Conservation (phyloP, 2,888 invertebrate genomes). For the Piscicola geometra region DNA sequence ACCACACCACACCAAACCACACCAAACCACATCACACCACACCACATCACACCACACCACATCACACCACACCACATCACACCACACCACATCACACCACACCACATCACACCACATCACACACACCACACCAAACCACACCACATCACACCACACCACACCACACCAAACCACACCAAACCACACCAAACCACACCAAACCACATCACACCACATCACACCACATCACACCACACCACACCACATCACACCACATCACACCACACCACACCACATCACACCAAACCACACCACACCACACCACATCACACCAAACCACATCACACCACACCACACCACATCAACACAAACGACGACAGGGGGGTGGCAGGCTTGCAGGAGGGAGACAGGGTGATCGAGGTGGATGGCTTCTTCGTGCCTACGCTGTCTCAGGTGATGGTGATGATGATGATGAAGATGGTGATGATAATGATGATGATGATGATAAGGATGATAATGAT, state of each 20-base stretch:
- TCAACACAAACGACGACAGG: too few relatives aligned
- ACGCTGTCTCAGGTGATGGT: too few relatives aligned
- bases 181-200: constrained; percentile 8
- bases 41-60: constrained; percentile 8
- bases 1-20: constrained; percentile 1
- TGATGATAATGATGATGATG: too few relatives aligned
- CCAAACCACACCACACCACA: constrained; percentile 12
- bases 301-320: constrained; percentile 14
- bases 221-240: constrained; percentile 17
- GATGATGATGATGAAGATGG: too few relatives aligned
- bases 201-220: constrained; percentile 15
- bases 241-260: constrained; percentile 14
- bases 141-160: constrained; percentile 10
- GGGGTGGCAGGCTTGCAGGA: too few relatives aligned
- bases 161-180: constrained; percentile 4
- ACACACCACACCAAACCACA: constrained; percentile 6
- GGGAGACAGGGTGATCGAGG: too few relatives aligned
- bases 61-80: not conserved
- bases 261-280: constrained; percentile 12
- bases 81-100: constrained; percentile 12
- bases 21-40: constrained; percentile 7
- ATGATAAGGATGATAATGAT: too few relatives aligned
- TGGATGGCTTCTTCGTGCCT: too few relatives aligned
- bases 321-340: constrained; percentile 19
- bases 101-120: not conserved